Percentiles rank a stretch among this genome's conserved stretches.
These are phyloP conservation scores for Spodoptera frugiperda DNA, from an alignment of 1,140 invertebrate genomes.

Conservation along the genomic window DNA sequence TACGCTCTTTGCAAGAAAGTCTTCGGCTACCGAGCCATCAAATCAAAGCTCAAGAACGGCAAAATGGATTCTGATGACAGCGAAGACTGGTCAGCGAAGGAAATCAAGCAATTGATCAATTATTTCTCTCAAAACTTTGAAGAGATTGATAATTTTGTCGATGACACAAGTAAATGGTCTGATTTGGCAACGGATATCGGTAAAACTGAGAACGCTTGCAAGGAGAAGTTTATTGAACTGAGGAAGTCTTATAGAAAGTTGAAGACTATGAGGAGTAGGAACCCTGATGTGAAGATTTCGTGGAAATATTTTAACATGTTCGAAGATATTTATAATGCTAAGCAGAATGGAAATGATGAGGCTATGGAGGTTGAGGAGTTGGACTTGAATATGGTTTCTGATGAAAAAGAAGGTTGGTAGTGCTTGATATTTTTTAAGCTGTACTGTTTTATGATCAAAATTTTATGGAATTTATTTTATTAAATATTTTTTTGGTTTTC, in stretches of 20 bases:
- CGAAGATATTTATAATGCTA: slow-evolving; percentile 69
- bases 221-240: slow-evolving; percentile 77
- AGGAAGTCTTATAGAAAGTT: slow-evolving; percentile 77
- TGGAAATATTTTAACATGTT: slow-evolving; percentile 81
- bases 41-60: slow-evolving; percentile 71
- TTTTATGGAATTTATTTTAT: too few relatives aligned
- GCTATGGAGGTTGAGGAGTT: slow-evolving; percentile 53
- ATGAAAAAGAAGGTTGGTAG: slow-evolving; percentile 65
- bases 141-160: slow-evolving; percentile 59
- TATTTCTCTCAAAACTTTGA: slow-evolving; percentile 65
- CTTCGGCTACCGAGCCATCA: slow-evolving; percentile 78
- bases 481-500: too few relatives aligned
- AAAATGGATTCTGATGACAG: slow-evolving; percentile 67
- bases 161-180: slow-evolving; percentile 62
- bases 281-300: slow-evolving; percentile 72
- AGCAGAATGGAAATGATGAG: slow-evolving; percentile 46
- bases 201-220: slow-evolving; percentile 62
- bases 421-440: too few relatives aligned
- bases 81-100: slow-evolving; percentile 75
- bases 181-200: slow-evolving; percentile 60
- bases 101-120: slow-evolving; percentile 74
- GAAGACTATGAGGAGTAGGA: slow-evolving; percentile 72
- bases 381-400: slow-evolving; percentile 22
- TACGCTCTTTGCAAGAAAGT: slow-evolving; percentile 80
- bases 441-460: too few relatives aligned